Conservation (phyloP, 2,888 invertebrate genomes). For the Reticulitermes lucifugus region DNA sequence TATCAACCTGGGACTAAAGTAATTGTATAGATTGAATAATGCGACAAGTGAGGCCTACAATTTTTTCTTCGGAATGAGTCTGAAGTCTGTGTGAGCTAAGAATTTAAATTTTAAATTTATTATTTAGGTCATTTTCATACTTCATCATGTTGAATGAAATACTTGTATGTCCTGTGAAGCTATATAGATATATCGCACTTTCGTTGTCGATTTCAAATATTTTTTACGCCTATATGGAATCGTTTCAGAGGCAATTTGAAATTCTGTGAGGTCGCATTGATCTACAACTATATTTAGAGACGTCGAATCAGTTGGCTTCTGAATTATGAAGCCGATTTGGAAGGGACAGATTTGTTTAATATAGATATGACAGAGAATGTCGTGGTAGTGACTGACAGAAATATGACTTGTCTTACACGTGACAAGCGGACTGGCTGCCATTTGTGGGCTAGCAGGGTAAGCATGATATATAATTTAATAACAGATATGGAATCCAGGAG, state of each 20-base stretch:
- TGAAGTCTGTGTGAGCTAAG: too few species aligned
- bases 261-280: neutral
- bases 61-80: too few species aligned
- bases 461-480: neutral
- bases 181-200: too few species aligned
- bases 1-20: too few species aligned
- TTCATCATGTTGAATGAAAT: too few species aligned
- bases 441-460: neutral
- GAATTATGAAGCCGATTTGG: neutral
- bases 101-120: too few species aligned
- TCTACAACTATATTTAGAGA: neutral
- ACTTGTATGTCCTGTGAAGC: too few species aligned
- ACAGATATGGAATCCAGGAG: conserved; percentile 6
- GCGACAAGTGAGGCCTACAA: too few species aligned
- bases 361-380: neutral
- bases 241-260: neutral
- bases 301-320: neutral
- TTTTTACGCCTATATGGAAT: too few species aligned
- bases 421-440: neutral
- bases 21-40: too few species aligned
- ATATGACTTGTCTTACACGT: neutral
- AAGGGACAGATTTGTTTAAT: neutral
- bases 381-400: neutral
- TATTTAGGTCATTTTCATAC: too few species aligned
- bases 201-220: too few species aligned